phyloP scores from a whole-genome alignment of 2,797 vertebrate species.

The Poecilia wingei region DNA sequence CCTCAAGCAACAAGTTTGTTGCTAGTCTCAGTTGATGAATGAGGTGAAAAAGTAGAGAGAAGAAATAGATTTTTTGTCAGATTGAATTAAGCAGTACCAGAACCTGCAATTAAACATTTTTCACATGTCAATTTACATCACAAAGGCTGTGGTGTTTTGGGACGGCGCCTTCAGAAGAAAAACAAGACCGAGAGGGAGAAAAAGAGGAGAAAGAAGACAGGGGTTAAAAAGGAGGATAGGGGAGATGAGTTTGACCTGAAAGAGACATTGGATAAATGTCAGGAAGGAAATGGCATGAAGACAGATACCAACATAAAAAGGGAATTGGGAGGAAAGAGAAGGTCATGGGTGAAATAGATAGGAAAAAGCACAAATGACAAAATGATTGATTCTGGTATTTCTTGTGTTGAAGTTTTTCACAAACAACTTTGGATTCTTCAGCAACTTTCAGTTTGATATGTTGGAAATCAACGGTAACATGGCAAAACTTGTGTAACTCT shows the following conservation, averaged over 20 bases:
- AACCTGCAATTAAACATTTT: conserved; percentile 75
- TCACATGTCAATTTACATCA: conserved; percentile 76
- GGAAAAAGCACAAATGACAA: conserved; percentile 15
- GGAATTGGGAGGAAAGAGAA: conserved; percentile 11
- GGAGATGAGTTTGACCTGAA: conserved; percentile 23
- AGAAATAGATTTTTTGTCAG: conserved; percentile 68
- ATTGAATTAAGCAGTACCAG: conserved; percentile 60
- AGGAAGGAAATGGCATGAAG: conserved; percentile 12
- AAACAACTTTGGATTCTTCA: conserved; percentile 2
- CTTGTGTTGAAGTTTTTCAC: conserved; percentile 12
- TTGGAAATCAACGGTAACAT: background rate
- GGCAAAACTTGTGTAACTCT: background rate
- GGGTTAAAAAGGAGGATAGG: background rate
- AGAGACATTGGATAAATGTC: conserved; percentile 33
- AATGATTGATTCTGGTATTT: conserved; percentile 28
- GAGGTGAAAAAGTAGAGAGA: conserved; percentile 23
- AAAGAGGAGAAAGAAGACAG: background rate
- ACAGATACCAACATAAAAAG: conserved; percentile 21
- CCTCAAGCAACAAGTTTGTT: conserved; percentile 63
- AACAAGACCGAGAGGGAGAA: background rate
- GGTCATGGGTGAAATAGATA: conserved; percentile 20
- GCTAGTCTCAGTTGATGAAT: conserved; percentile 56
- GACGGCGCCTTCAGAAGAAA: conserved; percentile 23
- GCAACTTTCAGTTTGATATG: conserved; percentile 6
- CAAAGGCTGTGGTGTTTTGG: conserved; percentile 23